Evolutionary conservation across 2,797 vertebrate species (phyloP), one percentile per base, ranked within the genome.

Genomic region (Anas georgica): DNA sequence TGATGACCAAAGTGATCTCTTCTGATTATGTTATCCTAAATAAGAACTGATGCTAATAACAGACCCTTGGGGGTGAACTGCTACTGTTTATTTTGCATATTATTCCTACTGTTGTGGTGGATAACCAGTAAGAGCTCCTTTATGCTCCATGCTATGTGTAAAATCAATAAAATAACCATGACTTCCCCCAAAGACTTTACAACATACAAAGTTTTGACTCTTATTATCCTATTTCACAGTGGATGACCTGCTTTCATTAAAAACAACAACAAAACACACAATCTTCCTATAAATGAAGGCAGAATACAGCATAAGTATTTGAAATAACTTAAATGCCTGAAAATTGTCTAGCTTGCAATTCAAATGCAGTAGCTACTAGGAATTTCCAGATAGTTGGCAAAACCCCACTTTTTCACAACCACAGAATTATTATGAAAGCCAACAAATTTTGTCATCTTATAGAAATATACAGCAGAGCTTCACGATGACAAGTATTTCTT

Each of bases 191-290:
- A 83, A 70, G 23, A 45, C 8, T 63, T 85, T 56, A 11, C 10
- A 59, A 21, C 4, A 15, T 31, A 31, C 1, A 1, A 75, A 69
- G 7, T 48, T 68, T 68, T 89, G 39, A 46, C 9, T 83, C 37
- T 80, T 11, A 37, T 50, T 82, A 35, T 52, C 9, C 8, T 48
- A 15, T 63, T 83, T 90, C 28, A 60, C 17, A 45, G 11, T 60
- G 37, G 1, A 8, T 43, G 13, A 70, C 5, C 4, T 67, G 41
- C 29, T 56, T 50, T 6, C 14, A 46, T 12, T 60, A 21, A 41
- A 67, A 72, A n/a, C 3, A 0, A 0, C 5, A 4, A 23, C 21
- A 31, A 10, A 39, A 4, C 29, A 52, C 23, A 20, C 4, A 35
- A 46, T 64, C 45, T 73, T 63, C 39, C 14, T 48, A 6, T 18